A percentile compares a stretch with the other conserved stretches of the same genome.
These are phyloP conservation scores for Hexactinellida sp. DNA, from an alignment of 37 sponge, comb jelly and placozoan genomes.

Conservation along the genomic window DNA sequence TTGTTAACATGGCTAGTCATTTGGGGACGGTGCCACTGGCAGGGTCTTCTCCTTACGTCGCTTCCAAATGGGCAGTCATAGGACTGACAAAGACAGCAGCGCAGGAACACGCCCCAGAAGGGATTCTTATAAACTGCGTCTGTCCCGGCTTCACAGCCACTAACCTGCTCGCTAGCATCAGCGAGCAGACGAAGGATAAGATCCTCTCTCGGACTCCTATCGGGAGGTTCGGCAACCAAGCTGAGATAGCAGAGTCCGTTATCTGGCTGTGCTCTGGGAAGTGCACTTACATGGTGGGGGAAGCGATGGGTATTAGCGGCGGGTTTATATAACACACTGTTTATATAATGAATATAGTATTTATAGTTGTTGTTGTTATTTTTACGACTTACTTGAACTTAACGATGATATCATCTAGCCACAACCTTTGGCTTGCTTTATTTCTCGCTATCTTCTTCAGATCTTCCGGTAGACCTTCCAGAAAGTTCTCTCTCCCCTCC, in stretches of 20 bases:
- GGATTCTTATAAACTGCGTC: background rate
- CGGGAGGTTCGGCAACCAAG: background rate
- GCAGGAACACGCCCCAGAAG: background rate
- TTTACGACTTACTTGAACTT: constrained; percentile 16
- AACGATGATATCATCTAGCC: background rate
- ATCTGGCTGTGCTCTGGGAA: constrained; percentile 3
- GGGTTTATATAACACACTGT: background rate
- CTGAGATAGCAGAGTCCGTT: background rate
- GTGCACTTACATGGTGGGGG: background rate
- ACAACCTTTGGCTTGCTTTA: background rate
- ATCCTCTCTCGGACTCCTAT: background rate
- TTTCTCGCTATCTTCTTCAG: background rate
- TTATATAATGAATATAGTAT: no score
- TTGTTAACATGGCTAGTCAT: background rate
- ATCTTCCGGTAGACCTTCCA: background rate
- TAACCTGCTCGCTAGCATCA: background rate
- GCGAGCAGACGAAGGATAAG: background rate
- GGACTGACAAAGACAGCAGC: background rate
- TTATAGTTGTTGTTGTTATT: background rate
- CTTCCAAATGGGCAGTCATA: constrained; percentile 8
- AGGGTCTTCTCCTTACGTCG: background rate
- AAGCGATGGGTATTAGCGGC: background rate
- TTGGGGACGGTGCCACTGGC: background rate
- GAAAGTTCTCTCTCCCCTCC: background rate
- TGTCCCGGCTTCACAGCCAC: background rate